Evolutionary conservation across 1,140 invertebrate genomes (phyloP), one percentile per base, ranked within the genome.

Genomic region (Papilio dardanus): DNA sequence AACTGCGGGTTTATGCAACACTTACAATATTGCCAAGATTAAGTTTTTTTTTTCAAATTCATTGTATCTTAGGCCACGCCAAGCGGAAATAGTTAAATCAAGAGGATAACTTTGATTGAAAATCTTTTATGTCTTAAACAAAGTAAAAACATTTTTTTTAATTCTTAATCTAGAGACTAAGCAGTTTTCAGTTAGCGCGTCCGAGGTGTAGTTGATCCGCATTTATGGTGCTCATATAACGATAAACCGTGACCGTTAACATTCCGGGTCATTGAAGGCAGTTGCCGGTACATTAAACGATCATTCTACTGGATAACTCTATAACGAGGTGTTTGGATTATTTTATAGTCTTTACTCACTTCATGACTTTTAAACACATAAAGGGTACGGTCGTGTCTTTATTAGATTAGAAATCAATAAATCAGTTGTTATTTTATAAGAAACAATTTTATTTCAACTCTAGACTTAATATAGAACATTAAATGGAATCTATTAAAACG

Each of bases 241-340:
- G 54, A 58, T 58, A 58, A 30, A 58, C 14, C 24, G 24, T 58
- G 54, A 28, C 54, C 54, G 54, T 58, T 58, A 58, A 58, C 54
- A 24, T 58, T 58, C 54, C 54, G 54, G 54, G 10, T 58, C 54
- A 58, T 58, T 58, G 21, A 24, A 30, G 54, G 3, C 54, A 58
- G 54, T 58, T 58, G 21, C 54, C 54, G 21, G 21, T 58, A 58
- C 54, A 58, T 58, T 58, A 58, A 58, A 24, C 24, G 54, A 58
- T 58, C 54, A 58, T 3, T 24, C 24, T 14, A 58, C 54, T 58
- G 54, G 54, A 58, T 58, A 58, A 58, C 54, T 14, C 54, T 30
- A 16, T 58, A 58, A 58, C 54, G 54, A 58, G 54, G 54, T 58
- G 54, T 58, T 58, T 30, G 54, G 21, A 58, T 58, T 58, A 58